A percentile compares a stretch with the other conserved stretches of the same genome.
phyloP scores from a whole-genome alignment of 2,888 invertebrate genomes.

The Nebria salina region DNA sequence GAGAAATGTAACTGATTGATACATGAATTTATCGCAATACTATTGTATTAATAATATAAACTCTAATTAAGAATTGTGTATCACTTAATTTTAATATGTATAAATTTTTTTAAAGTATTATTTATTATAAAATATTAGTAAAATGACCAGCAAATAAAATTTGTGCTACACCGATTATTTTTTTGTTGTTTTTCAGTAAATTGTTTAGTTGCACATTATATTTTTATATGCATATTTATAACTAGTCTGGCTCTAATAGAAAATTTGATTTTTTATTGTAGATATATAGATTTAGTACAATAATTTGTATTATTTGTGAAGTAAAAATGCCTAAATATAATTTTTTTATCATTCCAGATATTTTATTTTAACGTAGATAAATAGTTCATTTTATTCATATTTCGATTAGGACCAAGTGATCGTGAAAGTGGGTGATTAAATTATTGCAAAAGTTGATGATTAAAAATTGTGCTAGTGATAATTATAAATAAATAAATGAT shows the following conservation, averaged over 20 bases:
- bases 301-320: slow-evolving; percentile 41
- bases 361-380: neutral
- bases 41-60: slow-evolving; percentile 37
- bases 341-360: slow-evolving; percentile 28
- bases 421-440: no score
- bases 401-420: no score
- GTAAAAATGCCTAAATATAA: slow-evolving; percentile 38
- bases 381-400: no score
- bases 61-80: slow-evolving; percentile 31
- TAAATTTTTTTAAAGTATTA: slow-evolving; percentile 40
- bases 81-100: slow-evolving; percentile 42
- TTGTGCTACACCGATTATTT: slow-evolving; percentile 9
- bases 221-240: neutral
- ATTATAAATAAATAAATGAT: no score
- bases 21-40: slow-evolving; percentile 36
- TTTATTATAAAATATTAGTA: slow-evolving; percentile 37
- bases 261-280: slow-evolving; percentile 30
- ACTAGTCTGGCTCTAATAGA: neutral
- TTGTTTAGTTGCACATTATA: slow-evolving; percentile 7
- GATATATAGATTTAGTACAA: slow-evolving; percentile 37
- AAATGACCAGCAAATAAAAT: slow-evolving; percentile 27
- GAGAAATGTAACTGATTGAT: slow-evolving; percentile 41
- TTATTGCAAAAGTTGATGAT: no score
- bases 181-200: neutral
- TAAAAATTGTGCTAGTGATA: no score